Conservation (phyloP, 2,888 invertebrate species). For the Drosophila paramelanica region DNA sequence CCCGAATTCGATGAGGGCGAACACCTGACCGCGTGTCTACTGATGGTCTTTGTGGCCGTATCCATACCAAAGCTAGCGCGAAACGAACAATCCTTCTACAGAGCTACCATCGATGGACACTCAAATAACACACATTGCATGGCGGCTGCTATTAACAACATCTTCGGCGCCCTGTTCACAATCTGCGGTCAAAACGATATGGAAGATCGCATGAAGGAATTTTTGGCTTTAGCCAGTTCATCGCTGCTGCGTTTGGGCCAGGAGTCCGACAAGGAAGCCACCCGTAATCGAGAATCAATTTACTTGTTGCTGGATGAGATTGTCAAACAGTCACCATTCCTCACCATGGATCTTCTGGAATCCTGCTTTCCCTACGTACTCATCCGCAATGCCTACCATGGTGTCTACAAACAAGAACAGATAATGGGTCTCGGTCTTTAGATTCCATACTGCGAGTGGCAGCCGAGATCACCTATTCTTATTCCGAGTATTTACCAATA, state of each 20-base stretch:
- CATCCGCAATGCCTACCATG: conserved; percentile 98
- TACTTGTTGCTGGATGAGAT: conserved; percentile 98
- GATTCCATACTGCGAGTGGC: background rate
- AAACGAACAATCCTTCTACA: conserved; percentile 94
- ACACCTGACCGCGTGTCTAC: conserved; percentile 95
- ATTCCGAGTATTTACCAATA: conserved; percentile 43
- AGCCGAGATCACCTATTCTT: conserved; percentile 11
- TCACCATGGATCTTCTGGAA: conserved; percentile 99
- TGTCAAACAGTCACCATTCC: conserved; percentile 98
- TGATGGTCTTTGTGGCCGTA: conserved; percentile 99
- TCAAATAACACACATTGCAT: conserved; percentile 99
- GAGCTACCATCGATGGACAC: conserved; percentile 95
- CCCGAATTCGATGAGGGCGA: conserved; percentile 95
- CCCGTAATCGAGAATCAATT: conserved; percentile 97
- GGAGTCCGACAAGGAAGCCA: conserved; percentile 97
- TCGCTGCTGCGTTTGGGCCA: conserved; percentile 97
- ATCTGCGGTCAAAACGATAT: conserved; percentile 98
- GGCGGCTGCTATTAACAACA: conserved; percentile 97
- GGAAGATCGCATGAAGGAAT: conserved; percentile 99
- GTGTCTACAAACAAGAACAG: conserved; percentile 96
- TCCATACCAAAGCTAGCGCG: conserved; percentile 97
- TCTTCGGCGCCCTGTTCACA: conserved; percentile 98
- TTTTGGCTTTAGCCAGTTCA: conserved; percentile 95
- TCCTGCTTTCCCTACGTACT: conserved; percentile 99
- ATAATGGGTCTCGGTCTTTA: conserved; percentile 73